Base-by-base conservation (phyloP, 2,797 vertebrate species). In the Sciurus vulgaris region DNA sequence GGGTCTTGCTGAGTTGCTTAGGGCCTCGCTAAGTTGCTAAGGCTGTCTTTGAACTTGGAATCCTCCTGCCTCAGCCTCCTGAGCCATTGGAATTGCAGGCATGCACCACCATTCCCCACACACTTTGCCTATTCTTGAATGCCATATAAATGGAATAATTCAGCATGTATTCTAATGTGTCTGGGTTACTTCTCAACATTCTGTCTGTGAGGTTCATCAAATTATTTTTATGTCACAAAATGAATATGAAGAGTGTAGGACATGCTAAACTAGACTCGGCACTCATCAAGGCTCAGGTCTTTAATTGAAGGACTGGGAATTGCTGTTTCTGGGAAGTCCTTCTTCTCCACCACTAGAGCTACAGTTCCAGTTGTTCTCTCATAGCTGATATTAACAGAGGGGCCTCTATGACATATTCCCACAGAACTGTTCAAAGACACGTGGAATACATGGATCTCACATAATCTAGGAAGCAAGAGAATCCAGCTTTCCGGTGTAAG, bases 121-220 rank as follows among this genome's bases (percentile, higher is more conserved):
- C 44, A 18, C 86, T n/a, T 95, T 63, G 20, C 69, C n/a, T 94
- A 51, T 78, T 90, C 84, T 86, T 97, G 89, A 86, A 93, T 94
- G 49, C 30, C 65, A 41, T 41, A 14, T 85, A 83, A 91, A 38
- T 91, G 56, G 63, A 86, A 93, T 89, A n/a, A 86, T 84, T 78
- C 70, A 90, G 41, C 91, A 54, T 83, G 24, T 67, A 72, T 67
- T 77, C 77, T 81, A 56, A 63, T 97, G 79, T 91, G 41, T 70
- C 78, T 95, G 15, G 24, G n/a, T 91, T 65, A 74, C 94, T 92
- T 13, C 51, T 94, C 65, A 86, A 70, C n/a, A 54, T 93, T 94
- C 74, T 93, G 30, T 35, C 54, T 91, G 33, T 47, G 30, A 93
- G 51, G 47, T 86, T 89, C 63, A 84, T 96, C 86, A 96, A 72